A percentile compares a stretch with the other conserved stretches of the same genome.
phyloP scores from a whole-genome alignment of 2,888 invertebrate genomes.

The Bhutanitis thaidina region DNA sequence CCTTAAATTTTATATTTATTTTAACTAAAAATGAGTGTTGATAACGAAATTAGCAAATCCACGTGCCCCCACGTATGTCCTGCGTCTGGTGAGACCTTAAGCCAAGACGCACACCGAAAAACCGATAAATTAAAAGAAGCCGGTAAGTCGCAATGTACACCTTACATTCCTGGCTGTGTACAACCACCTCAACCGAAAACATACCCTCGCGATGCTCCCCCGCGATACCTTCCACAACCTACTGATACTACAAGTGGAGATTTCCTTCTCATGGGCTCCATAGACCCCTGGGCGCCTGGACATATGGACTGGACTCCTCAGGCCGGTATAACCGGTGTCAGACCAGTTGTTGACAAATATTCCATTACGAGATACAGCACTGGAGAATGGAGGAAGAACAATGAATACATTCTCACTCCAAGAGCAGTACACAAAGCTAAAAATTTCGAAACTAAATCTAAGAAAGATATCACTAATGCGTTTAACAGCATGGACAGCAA shows the following conservation, averaged over 20 bases:
- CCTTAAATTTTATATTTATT: constrained; percentile 33
- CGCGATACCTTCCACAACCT: constrained; percentile 61
- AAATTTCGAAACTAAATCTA: constrained; percentile 41
- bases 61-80: constrained; percentile 63
- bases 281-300: constrained; percentile 88
- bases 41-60: constrained; percentile 23
- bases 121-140: constrained; percentile 32
- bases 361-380: constrained; percentile 87
- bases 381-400: constrained; percentile 85
- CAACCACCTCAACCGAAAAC: constrained; percentile 47
- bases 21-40: constrained; percentile 36
- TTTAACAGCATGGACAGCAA: constrained; percentile 76
- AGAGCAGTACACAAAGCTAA: constrained; percentile 53
- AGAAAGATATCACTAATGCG: constrained; percentile 67
- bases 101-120: background rate
- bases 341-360: constrained; percentile 89
- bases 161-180: constrained; percentile 58
- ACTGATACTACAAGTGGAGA: constrained; percentile 67
- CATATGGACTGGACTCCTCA: constrained; percentile 86
- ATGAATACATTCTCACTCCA: constrained; percentile 69
- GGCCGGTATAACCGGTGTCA: constrained; percentile 85
- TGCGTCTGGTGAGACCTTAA: background rate
- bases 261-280: constrained; percentile 60
- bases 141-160: constrained; percentile 22
- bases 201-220: constrained; percentile 57